phyloP scores from a whole-genome alignment of 2,113 vertebrate genomes.

The Bufo gargarizans region DNA sequence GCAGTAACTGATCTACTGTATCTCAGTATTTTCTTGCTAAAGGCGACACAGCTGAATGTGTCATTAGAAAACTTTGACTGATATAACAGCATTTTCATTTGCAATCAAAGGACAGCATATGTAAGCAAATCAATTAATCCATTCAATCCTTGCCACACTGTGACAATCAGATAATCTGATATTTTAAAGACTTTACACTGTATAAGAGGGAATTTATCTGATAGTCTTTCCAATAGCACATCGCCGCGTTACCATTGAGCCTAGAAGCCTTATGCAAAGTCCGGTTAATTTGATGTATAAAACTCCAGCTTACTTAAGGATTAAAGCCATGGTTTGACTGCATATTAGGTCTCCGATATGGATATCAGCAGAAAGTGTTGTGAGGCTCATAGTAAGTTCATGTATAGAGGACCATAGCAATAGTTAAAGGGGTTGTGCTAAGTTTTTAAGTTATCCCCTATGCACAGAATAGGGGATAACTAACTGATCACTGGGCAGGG shows the following conservation, averaged over 20 bases:
- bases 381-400: neutral
- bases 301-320: constrained; percentile 28
- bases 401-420: neutral
- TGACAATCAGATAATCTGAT: constrained; percentile 56
- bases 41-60: neutral
- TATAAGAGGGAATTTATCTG: constrained; percentile 55
- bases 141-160: constrained; percentile 45
- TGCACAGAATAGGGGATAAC: no score
- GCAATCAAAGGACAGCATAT: constrained; percentile 52
- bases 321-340: constrained; percentile 14
- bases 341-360: neutral
- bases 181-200: constrained; percentile 51
- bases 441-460: no score
- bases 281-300: constrained; percentile 37
- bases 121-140: constrained; percentile 56
- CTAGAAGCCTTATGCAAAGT: constrained; percentile 44
- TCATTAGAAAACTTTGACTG: constrained; percentile 1
- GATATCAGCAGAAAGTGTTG: neutral
- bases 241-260: constrained; percentile 29
- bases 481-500: no score
- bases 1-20: neutral
- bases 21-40: constrained; percentile 6
- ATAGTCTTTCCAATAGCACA: constrained; percentile 32
- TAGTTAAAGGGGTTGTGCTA: no score
- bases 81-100: neutral